Evolutionary conservation across 2,888 invertebrate species (phyloP), one percentile per base, ranked within the genome.

Genomic region (Spodoptera littoralis): DNA sequence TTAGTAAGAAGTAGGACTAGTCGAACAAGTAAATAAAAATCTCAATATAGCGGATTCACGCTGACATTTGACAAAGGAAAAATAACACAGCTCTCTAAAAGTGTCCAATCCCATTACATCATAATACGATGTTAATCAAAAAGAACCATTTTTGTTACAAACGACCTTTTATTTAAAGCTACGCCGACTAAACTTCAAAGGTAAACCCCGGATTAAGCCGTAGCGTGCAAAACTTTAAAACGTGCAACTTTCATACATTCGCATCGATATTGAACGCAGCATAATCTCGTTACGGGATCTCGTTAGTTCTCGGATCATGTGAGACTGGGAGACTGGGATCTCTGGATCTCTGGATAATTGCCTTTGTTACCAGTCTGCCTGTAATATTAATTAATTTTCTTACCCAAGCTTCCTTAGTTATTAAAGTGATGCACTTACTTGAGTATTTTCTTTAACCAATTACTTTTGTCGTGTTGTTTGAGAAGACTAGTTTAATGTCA

Each of bases 241-340:
- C 49, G 18, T 41, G 18, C 45, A 42, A n/a, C 27, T 41, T 42
- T 1, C 3, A 1, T 9, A 12, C 11, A 0, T 30, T 30, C 30
- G 22, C 54, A 69, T 63, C 66, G 52, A 62, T 70, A 58, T 36
- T 22, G 27, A 61, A 52, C 68, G 69, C 77, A 67, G 72, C 68
- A 74, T 72, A 77, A 77, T 72, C 80, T 79, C 77, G 77, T 77
- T 79, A 77, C 67, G 55, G 50, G 24, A 11, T 61, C 65, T 79
- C 80, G 78, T 79, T 79, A 79, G 65, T 56, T 65, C 52, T 18
- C 56, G 67, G 77, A 75, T 76, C 78, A 76, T 66, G 49, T 66
- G 70, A 70, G 67, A 62, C 64, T 46, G 42, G 24, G 57, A 61
- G 48, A 67, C 60, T 42, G 8, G 22, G 48, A 60, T 73, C 30